phyloP scores from a whole-genome alignment of 2,888 invertebrate genomes.

The Anticlea derivata region DNA sequence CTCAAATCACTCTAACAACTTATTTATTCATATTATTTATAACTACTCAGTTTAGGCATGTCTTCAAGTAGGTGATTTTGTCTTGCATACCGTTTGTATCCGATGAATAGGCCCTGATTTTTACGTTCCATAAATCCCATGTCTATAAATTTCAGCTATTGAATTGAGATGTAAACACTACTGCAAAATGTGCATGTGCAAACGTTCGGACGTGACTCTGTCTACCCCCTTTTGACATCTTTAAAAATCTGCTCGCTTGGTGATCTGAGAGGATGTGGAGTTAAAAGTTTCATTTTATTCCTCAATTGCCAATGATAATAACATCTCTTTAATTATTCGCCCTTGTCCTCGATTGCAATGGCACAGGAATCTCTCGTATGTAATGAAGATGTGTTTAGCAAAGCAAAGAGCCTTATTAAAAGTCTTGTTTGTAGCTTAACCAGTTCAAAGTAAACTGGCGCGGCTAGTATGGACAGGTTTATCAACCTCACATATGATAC shows the following conservation, averaged over 20 bases:
- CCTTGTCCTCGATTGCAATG: slow-evolving; percentile 38
- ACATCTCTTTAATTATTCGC: slow-evolving; percentile 23
- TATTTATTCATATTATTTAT: slow-evolving; percentile 22
- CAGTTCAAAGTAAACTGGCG: slow-evolving; percentile 70
- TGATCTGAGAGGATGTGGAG: too few species aligned
- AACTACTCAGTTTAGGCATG: slow-evolving; percentile 11
- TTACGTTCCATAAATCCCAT: slow-evolving; percentile 19
- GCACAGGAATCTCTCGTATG: slow-evolving; percentile 47
- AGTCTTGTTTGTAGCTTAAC: slow-evolving; percentile 62
- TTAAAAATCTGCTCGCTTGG: too few species aligned
- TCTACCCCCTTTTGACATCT: too few species aligned
- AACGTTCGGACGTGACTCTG: too few species aligned
- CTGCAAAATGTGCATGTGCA: too few species aligned
- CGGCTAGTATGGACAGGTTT: slow-evolving; percentile 66
- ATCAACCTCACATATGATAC: slow-evolving; percentile 68
- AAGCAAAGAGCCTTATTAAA: slow-evolving; percentile 65
- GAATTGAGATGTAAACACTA: slow-evolving; percentile 21
- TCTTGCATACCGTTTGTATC: slow-evolving; percentile 21
- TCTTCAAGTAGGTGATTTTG: slow-evolving; percentile 11
- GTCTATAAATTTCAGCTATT: slow-evolving; percentile 25
- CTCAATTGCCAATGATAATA: slow-evolving; percentile 12
- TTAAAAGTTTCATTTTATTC: too few species aligned
- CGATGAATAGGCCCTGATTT: slow-evolving; percentile 24
- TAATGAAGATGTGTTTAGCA: slow-evolving; percentile 58
- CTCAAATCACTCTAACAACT: slow-evolving; percentile 29